Evolutionary conservation across 2,797 vertebrate species (phyloP).

Genomic region (Otolemur crassicaudatus): DNA sequence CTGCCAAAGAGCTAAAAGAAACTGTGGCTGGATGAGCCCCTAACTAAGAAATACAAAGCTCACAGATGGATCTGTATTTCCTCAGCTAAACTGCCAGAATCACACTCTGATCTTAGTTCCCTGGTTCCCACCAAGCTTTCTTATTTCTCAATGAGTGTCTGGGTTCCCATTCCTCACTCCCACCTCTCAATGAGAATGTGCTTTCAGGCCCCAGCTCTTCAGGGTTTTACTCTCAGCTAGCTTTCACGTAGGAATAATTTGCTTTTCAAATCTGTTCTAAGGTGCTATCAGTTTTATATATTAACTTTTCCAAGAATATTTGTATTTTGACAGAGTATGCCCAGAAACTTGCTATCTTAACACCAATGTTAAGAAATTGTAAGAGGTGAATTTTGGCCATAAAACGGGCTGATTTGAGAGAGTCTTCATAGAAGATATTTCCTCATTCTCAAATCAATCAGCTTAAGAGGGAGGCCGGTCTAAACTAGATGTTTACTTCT

Average conservation of each 20-base stretch:
- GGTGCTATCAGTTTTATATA: conserved; percentile 14
- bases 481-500: conserved; percentile 40
- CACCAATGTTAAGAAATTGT: background rate
- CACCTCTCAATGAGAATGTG: background rate
- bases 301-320: conserved; percentile 48
- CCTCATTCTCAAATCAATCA: conserved; percentile 38
- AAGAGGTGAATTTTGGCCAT: background rate
- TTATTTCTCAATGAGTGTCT: background rate
- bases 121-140: background rate
- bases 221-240: conserved; percentile 16
- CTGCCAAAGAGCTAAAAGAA: background rate
- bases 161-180: background rate
- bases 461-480: background rate
- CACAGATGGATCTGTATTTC: background rate
- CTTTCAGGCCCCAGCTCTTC: background rate
- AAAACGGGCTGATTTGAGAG: background rate
- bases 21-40: background rate
- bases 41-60: background rate
- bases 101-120: background rate
- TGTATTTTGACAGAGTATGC: background rate
- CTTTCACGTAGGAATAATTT: background rate
- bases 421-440: conserved; percentile 20
- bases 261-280: conserved; percentile 45
- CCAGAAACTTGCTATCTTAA: background rate
- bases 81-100: background rate